Evolutionary conservation across 2,797 vertebrate species (phyloP).

Genomic region (Cirrhinus molitorella): DNA sequence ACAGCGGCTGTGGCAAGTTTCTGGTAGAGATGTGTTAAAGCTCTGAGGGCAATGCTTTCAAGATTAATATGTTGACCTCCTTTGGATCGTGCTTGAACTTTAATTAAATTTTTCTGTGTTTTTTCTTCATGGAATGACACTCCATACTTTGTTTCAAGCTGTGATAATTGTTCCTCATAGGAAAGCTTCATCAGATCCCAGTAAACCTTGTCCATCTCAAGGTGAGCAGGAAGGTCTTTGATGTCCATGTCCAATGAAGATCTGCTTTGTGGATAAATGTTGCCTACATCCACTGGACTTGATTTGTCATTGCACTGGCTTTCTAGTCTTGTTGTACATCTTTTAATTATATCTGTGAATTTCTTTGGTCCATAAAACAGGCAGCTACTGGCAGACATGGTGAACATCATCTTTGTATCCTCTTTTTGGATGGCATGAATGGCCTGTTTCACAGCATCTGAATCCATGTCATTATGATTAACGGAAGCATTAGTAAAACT

Average conservation of each 20-base stretch:
- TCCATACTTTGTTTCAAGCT: constrained; percentile 66
- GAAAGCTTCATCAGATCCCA: constrained; percentile 58
- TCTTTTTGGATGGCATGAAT: constrained; percentile 40
- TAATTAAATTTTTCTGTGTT: neutral
- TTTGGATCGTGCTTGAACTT: constrained; percentile 44
- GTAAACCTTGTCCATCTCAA: constrained; percentile 54
- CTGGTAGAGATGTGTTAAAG: constrained; percentile 74
- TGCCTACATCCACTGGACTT: neutral
- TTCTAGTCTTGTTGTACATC: neutral
- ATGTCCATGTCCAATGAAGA: constrained; percentile 27
- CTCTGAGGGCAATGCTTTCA: constrained; percentile 71
- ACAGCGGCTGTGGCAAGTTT: constrained; percentile 48
- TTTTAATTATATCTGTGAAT: rapidly evolving
- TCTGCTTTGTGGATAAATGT: neutral
- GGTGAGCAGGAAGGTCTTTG: constrained; percentile 59
- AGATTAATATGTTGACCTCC: constrained; percentile 44
- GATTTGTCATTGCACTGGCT: rapidly evolving
- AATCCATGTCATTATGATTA: constrained; percentile 24
- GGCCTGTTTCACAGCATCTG: neutral
- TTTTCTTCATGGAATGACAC: constrained; percentile 55
- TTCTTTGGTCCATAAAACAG: constrained; percentile 28
- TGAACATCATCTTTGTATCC: constrained; percentile 53
- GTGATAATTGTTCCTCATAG: neutral
- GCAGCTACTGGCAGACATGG: constrained; percentile 29
- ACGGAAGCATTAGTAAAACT: rapidly evolving